Conservation (phyloP, 1,140 invertebrate genomes). For the Brachionus rotundiformis region DNA sequence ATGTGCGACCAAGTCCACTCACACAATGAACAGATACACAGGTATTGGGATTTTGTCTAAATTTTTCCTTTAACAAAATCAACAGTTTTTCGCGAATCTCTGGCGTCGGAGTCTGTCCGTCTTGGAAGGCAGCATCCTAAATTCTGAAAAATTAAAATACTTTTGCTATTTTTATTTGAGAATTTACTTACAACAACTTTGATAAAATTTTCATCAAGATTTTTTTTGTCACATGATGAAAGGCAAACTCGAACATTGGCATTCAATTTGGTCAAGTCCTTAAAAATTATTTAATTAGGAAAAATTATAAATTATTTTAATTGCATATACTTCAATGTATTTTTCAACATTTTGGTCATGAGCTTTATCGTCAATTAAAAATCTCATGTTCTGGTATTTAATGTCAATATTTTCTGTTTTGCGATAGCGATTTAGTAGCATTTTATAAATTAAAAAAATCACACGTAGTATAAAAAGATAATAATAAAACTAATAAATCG, state of each 20-base stretch:
- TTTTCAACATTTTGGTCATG: slow-evolving; percentile 84
- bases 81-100: slow-evolving; percentile 89
- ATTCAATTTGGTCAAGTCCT: slow-evolving; percentile 89
- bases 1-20: slow-evolving; percentile 86
- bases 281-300: no score
- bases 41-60: slow-evolving; percentile 77
- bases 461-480: no score
- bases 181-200: slow-evolving; percentile 69
- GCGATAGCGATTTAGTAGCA: neutral
- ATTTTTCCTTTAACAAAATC: slow-evolving; percentile 72
- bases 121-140: slow-evolving; percentile 67
- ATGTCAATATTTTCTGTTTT: slow-evolving; percentile 84
- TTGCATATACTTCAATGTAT: slow-evolving; percentile 71
- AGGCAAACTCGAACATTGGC: slow-evolving; percentile 91
- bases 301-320: neutral
- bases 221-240: slow-evolving; percentile 86
- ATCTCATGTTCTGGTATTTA: slow-evolving; percentile 89
- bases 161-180: neutral
- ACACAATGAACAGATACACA: slow-evolving; percentile 95
- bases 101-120: slow-evolving; percentile 64
- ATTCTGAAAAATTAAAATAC: neutral
- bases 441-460: neutral
- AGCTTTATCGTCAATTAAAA: slow-evolving; percentile 93
- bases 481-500: no score
- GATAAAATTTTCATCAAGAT: slow-evolving; percentile 80